Evolutionary conservation across 2,797 vertebrate genomes (phyloP).

Genomic region (Epinephelus awoara): DNA sequence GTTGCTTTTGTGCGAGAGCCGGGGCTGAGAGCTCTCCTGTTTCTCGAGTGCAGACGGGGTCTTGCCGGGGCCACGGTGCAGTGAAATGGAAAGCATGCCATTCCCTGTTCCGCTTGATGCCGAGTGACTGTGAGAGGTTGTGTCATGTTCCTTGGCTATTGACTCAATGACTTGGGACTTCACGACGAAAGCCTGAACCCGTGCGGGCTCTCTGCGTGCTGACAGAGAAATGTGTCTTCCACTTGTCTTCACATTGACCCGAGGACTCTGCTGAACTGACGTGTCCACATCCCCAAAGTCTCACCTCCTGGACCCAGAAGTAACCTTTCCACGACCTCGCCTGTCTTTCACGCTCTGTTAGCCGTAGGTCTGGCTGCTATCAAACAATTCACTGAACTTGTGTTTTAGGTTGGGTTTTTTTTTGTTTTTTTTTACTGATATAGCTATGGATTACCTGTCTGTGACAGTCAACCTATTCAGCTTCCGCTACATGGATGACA

Average conservation of each 20-base stretch:
- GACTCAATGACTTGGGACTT: slow-evolving; percentile 94
- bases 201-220: slow-evolving; percentile 87
- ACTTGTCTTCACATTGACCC: slow-evolving; percentile 83
- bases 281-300: slow-evolving; percentile 70
- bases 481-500: slow-evolving; percentile 67
- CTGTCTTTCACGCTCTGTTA: slow-evolving; percentile 73
- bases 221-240: slow-evolving; percentile 83
- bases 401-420: slow-evolving; percentile 8
- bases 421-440: slow-evolving; percentile 45
- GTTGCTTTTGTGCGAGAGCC: slow-evolving; percentile 74
- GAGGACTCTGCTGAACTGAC: slow-evolving; percentile 71
- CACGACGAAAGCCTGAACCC: slow-evolving; percentile 88
- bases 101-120: slow-evolving; percentile 90
- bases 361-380: slow-evolving; percentile 52
- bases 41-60: slow-evolving; percentile 88
- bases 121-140: slow-evolving; percentile 94
- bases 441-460: slow-evolving; percentile 68
- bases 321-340: slow-evolving; percentile 70
- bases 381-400: slow-evolving; percentile 65
- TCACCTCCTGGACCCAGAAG: slow-evolving; percentile 74
- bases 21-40: slow-evolving; percentile 88
- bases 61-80: slow-evolving; percentile 87
- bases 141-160: slow-evolving; percentile 95
- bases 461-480: slow-evolving; percentile 47
- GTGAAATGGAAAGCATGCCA: slow-evolving; percentile 92